phyloP scores from a whole-genome alignment of 2,113 vertebrate genomes.

The Bubo bubo region DNA sequence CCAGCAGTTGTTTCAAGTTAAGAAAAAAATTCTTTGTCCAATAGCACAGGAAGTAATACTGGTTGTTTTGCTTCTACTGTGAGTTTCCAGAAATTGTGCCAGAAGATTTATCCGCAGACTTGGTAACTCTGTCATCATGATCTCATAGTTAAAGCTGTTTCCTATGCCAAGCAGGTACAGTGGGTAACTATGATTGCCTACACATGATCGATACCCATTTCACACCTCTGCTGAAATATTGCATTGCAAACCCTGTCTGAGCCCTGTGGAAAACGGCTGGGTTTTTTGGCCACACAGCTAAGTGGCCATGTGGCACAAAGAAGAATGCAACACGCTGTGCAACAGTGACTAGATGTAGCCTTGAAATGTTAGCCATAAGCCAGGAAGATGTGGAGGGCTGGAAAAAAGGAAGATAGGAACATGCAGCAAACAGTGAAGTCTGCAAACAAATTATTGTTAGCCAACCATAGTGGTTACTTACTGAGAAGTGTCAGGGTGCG shows the following conservation, averaged over 20 bases:
- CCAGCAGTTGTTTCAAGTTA: not conserved
- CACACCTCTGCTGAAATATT: not conserved
- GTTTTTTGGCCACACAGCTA: not conserved
- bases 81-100: not conserved
- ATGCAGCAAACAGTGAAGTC: not conserved
- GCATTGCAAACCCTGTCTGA: not conserved
- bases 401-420: not conserved
- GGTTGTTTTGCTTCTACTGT: not conserved
- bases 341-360: not conserved
- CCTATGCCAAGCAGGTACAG: not conserved
- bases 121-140: not conserved
- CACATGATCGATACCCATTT: accelerated
- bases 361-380: not conserved
- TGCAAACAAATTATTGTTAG: not conserved
- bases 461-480: not conserved
- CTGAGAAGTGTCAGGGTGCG: not conserved
- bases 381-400: not conserved
- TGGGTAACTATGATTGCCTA: not conserved
- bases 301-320: not conserved
- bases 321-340: not conserved
- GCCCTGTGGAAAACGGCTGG: not conserved
- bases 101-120: not conserved
- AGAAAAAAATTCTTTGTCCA: not conserved
- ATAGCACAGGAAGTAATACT: not conserved
- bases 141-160: not conserved